A percentile compares a stretch with the other conserved stretches of the same genome.
Evolutionary conservation across 2,888 invertebrate species (phyloP).

Genomic region (Gymnoscelis rufifasciata): DNA sequence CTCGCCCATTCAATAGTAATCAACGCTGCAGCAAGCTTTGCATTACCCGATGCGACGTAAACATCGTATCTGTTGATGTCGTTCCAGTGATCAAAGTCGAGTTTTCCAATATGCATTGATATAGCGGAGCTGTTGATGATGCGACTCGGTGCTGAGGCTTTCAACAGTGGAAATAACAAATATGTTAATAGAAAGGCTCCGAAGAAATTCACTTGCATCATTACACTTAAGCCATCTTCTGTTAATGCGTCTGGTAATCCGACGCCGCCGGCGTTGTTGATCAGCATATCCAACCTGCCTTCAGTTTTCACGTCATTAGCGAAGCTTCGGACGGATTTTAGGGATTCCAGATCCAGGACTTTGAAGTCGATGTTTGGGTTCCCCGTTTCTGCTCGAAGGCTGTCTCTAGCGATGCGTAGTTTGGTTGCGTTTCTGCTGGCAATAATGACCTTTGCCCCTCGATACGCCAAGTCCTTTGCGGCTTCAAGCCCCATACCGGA

Average conservation of each 20-base stretch:
- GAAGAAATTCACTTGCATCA: conserved; percentile 85
- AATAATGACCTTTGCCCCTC: conserved; percentile 84
- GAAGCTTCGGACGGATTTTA: conserved; percentile 78
- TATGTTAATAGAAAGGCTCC: conserved; percentile 86
- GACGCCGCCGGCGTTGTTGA: conserved; percentile 81
- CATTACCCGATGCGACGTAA: conserved; percentile 48
- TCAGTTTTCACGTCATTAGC: conserved; percentile 78
- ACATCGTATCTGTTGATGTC: conserved; percentile 51
- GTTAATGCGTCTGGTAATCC: conserved; percentile 66
- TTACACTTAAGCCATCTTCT: conserved; percentile 81
- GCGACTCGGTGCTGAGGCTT: conserved; percentile 76
- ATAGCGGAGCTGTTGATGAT: conserved; percentile 81
- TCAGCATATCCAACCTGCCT: conserved; percentile 77
- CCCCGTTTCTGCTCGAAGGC: conserved; percentile 83
- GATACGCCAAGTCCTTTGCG: conserved; percentile 81
- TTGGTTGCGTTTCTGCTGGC: conserved; percentile 80
- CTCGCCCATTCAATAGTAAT: conserved; percentile 80
- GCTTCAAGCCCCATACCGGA: conserved; percentile 89
- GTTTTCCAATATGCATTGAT: conserved; percentile 70
- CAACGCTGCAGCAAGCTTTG: conserved; percentile 81
- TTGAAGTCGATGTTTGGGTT: conserved; percentile 83
- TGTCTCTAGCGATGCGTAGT: conserved; percentile 83
- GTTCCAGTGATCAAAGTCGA: conserved; percentile 63
- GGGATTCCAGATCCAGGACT: conserved; percentile 70
- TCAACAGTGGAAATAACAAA: conserved; percentile 77